Conservation (phyloP, 2,113 vertebrate genomes). For the Sphaerodactylus townsendi region DNA sequence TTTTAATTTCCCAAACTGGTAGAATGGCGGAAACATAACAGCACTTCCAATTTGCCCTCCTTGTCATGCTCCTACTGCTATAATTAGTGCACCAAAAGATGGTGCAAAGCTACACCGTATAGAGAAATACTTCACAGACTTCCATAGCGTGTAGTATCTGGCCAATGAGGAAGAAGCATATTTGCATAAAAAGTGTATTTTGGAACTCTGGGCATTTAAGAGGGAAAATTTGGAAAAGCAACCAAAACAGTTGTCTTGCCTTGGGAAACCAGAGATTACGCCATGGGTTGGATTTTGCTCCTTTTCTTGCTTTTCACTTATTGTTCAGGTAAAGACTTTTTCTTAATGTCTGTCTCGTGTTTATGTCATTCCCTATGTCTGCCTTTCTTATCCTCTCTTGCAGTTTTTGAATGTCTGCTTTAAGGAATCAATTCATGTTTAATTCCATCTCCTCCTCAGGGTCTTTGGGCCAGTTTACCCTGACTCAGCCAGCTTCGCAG, state of each 20-base stretch:
- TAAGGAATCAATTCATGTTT: not conserved
- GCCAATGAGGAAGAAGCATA: no score
- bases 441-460: not conserved
- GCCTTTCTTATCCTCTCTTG: not conserved
- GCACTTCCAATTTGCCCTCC: no score
- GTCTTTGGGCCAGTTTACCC: constrained; percentile 1
- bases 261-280: not conserved
- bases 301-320: not conserved
- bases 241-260: not conserved
- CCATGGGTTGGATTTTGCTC: constrained; percentile 6
- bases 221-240: not conserved
- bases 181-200: no score
- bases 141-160: no score
- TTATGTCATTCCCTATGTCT: not conserved
- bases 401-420: not conserved
- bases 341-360: no score
- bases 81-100: no score
- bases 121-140: no score
- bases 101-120: no score
- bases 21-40: no score
- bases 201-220: no score
- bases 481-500: constrained; percentile 4
- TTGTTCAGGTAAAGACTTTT: not conserved
- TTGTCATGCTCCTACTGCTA: no score
- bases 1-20: no score